Conservation (phyloP, 2,888 invertebrate species). For the Dascillus cervinus region DNA sequence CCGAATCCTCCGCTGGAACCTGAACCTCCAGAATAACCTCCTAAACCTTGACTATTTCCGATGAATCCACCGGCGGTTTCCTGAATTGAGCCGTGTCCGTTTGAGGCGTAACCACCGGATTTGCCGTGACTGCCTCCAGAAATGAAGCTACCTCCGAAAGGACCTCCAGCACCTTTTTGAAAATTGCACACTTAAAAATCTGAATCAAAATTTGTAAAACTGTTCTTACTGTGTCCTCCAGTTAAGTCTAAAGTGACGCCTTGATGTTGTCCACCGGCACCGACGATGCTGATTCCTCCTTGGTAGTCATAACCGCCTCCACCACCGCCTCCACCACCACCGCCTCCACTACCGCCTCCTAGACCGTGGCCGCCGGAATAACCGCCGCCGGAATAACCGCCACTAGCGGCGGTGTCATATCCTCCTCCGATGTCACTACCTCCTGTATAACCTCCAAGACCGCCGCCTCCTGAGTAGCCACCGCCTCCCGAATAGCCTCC, state of each 20-base stretch:
- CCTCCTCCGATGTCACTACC: slow-evolving; percentile 8
- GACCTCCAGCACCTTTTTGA: slow-evolving; percentile 9
- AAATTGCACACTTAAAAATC: neutral
- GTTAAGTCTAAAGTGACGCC: slow-evolving; percentile 23
- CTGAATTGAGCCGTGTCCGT: slow-evolving; percentile 13
- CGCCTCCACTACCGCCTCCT: slow-evolving; percentile 12
- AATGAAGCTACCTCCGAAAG: slow-evolving; percentile 26
- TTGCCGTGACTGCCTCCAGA: slow-evolving; percentile 19
- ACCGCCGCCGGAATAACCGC: slow-evolving; percentile 9
- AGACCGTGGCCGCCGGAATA: slow-evolving; percentile 6
- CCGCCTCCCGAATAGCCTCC: slow-evolving; percentile 6
- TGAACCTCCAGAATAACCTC: neutral
- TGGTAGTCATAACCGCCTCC: slow-evolving; percentile 22
- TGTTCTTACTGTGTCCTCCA: slow-evolving; percentile 17
- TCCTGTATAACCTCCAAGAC: slow-evolving; percentile 4
- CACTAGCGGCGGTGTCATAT: slow-evolving; percentile 6
- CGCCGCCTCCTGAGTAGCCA: slow-evolving; percentile 7
- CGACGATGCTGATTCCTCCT: slow-evolving; percentile 24
- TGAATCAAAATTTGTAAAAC: too few species aligned
- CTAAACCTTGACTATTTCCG: slow-evolving; percentile 6
- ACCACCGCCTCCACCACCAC: slow-evolving; percentile 9
- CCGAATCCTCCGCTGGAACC: slow-evolving; percentile 6
- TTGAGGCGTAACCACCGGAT: slow-evolving; percentile 12
- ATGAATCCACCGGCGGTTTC: slow-evolving; percentile 8
- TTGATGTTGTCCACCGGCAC: slow-evolving; percentile 17